Evolutionary conservation across 2,888 invertebrate genomes (phyloP), one percentile per base, ranked within the genome.

Genomic region (Entomobrya multifasciata): DNA sequence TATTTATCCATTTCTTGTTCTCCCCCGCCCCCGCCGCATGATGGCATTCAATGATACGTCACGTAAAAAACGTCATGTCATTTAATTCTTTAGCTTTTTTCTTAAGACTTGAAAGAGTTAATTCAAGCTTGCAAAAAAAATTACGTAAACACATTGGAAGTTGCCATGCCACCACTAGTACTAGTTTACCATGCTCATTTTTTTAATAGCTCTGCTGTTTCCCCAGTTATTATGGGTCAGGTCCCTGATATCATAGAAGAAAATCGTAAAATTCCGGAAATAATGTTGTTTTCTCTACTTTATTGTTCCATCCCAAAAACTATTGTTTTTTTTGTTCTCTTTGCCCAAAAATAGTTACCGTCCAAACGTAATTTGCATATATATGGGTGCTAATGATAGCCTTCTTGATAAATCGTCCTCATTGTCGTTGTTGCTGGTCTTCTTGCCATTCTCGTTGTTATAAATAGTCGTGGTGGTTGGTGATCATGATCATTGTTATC

Each of bases 371-470:
- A 82, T 82, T 82, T 82, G 82, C 82, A 82, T 82, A 82, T 57
- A 82, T 82, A 82, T 82, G 82, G 49, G 72, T 82, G 82, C 82
- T 82, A 82, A 82, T 82, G 82, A 82, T 82, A 82, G 74, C 82
- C 82, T 60, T 41, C 60, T 82, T 82, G 57, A 74, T 82, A 22
- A 47, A 57, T 72, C 81, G 81, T 57, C 47, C 25, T 25, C 25
- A 47, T 52, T 49, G 49, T 79, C 27, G 78, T 52, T 25, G 0
- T 49, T 47, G 8, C 8, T 52, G 30, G 27, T 49, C 27, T 20
- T n/a, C 3, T 27, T 27, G 22, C 13, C 1, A 1, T 52, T 17
- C 6, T 52, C 52, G 52, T 47, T 47, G 15, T 47, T 70, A 47
- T 70, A 36, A n/a, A n/a, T n/a, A n/a, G n/a, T n/a, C n/a, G 36